Evolutionary conservation across 2,797 vertebrate species (phyloP).

Genomic region (Rachycentron canadum): DNA sequence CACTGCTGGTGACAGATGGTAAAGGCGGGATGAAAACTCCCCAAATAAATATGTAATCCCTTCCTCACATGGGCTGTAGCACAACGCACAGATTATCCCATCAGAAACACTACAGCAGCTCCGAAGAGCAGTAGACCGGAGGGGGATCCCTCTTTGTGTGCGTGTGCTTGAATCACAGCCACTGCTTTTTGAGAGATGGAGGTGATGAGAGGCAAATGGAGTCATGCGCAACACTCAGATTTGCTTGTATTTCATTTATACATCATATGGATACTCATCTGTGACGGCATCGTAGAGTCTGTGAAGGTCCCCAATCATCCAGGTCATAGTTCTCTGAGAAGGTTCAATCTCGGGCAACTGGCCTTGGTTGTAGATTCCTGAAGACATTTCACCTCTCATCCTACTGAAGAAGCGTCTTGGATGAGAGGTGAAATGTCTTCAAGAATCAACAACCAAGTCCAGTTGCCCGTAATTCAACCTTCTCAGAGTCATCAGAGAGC

Average conservation of each 20-base stretch:
- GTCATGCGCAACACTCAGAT: slow-evolving; percentile 6
- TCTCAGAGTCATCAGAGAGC: slow-evolving; percentile 29
- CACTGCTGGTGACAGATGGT: slow-evolving; percentile 80
- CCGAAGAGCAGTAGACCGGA: slow-evolving; percentile 20
- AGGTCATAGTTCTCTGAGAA: no score
- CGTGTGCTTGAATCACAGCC: slow-evolving; percentile 11
- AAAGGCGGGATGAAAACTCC: slow-evolving; percentile 78
- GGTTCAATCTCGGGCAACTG: no score
- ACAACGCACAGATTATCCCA: slow-evolving; percentile 76
- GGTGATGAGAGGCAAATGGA: not conserved
- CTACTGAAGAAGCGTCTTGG: no score
- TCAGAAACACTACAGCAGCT: slow-evolving; percentile 53
- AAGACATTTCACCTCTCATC: no score
- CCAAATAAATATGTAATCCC: slow-evolving; percentile 86
- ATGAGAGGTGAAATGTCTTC: no score
- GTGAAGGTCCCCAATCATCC: no score
- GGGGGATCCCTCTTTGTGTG: slow-evolving; percentile 37
- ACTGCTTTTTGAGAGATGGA: not conserved
- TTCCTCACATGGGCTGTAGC: slow-evolving; percentile 78
- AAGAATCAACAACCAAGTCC: no score
- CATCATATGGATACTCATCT: slow-evolving; percentile 20
- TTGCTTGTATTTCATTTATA: slow-evolving; percentile 9
- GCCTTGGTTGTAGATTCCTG: no score
- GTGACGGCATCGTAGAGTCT: not conserved
- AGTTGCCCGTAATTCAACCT: no score